These are phyloP conservation scores for Archips crataeganus DNA, from an alignment of 2,888 invertebrate species.

Conservation along the genomic window DNA sequence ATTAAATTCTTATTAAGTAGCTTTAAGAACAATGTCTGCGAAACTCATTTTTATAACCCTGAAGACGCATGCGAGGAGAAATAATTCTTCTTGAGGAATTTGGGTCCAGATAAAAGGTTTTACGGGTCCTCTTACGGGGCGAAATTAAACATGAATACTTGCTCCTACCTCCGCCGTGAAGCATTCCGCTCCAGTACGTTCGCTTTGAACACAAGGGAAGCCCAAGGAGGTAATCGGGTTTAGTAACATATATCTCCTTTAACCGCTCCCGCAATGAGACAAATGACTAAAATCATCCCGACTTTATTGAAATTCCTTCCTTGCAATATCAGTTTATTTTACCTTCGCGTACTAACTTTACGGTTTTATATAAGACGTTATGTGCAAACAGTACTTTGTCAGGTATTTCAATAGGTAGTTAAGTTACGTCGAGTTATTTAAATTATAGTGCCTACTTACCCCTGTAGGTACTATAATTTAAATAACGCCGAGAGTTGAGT, in stretches of 20 bases:
- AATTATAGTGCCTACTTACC: too few species aligned
- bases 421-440: neutral
- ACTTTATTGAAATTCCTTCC: conserved; percentile 56
- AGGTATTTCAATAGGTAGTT: neutral
- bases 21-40: conserved; percentile 36
- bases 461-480: too few species aligned
- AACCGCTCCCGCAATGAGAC: conserved; percentile 62
- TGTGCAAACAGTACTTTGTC: neutral
- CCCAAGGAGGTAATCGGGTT: conserved; percentile 73
- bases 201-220: conserved; percentile 80
- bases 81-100: conserved; percentile 68
- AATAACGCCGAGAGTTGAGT: too few species aligned
- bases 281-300: conserved; percentile 63
- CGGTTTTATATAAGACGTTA: neutral
- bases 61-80: conserved; percentile 44
- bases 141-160: conserved; percentile 85
- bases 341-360: conserved; percentile 1
- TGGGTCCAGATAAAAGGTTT: conserved; percentile 76
- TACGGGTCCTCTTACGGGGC: conserved; percentile 68
- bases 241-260: conserved; percentile 65
- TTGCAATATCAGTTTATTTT: conserved; percentile 41
- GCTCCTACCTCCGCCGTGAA: conserved; percentile 82
- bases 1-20: conserved; percentile 39
- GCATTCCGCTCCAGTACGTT: conserved; percentile 81
- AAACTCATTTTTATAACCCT: conserved; percentile 41